Percentiles rank a stretch among this genome's conserved stretches.
phyloP scores from a whole-genome alignment of 1,140 invertebrate species.

The Drosophila funebris region DNA sequence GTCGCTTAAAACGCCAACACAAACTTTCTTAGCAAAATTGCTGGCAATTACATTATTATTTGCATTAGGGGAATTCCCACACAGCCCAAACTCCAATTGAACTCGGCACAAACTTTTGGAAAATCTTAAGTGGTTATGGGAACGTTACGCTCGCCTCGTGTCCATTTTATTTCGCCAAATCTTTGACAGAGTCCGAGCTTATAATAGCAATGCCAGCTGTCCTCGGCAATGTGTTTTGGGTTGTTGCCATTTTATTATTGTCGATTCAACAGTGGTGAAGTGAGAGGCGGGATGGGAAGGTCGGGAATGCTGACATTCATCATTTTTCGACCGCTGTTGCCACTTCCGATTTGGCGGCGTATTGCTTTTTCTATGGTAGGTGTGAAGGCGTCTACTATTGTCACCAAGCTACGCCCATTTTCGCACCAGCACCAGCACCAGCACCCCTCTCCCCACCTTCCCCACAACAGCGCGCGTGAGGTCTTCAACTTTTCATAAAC shows the following conservation, averaged over 20 bases:
- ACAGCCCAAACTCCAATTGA: conserved; percentile 21
- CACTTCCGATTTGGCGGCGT: conserved; percentile 22
- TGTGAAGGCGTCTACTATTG: conserved; percentile 47
- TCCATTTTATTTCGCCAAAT: conserved; percentile 64
- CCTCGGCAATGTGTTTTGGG: conserved; percentile 53
- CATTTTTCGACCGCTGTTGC: conserved; percentile 67
- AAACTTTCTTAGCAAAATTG: conserved; percentile 50
- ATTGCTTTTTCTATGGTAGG: conserved; percentile 41
- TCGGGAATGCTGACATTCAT: conserved; percentile 54
- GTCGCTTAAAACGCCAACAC: conserved; percentile 33
- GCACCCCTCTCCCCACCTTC: background rate
- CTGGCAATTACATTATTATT: conserved; percentile 75
- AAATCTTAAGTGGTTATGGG: conserved; percentile 60
- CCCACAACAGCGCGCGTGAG: background rate
- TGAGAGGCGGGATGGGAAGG: background rate
- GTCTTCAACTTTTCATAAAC: conserved; percentile 78
- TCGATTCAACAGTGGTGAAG: background rate
- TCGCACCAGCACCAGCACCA: too few relatives aligned
- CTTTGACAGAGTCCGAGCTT: conserved; percentile 48
- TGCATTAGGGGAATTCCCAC: conserved; percentile 61
- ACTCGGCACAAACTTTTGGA: conserved; percentile 34
- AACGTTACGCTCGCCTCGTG: conserved; percentile 1
- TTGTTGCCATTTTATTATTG: conserved; percentile 28
- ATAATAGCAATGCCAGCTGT: conserved; percentile 56
- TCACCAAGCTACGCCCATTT: background rate